These are phyloP conservation scores for Heliconius eleuchia DNA, from an alignment of 1,140 invertebrate genomes.

Conservation along the genomic window DNA sequence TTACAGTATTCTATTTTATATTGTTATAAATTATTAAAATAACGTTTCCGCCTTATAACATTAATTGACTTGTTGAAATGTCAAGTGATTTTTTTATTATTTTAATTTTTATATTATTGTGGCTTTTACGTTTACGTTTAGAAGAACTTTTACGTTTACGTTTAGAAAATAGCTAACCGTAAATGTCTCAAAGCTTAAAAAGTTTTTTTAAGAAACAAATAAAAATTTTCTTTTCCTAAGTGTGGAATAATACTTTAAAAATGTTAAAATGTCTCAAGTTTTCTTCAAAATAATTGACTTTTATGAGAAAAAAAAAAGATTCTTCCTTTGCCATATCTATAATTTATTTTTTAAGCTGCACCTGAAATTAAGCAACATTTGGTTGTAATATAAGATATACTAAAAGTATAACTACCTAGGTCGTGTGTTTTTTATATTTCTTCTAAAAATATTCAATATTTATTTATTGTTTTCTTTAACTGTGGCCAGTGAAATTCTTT, in stretches of 20 bases:
- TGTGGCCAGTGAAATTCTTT: not conserved
- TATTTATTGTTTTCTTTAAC: not conserved
- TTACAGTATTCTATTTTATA: too few relatives aligned
- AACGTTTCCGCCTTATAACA: not conserved
- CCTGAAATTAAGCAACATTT: not conserved
- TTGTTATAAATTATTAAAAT: not conserved
- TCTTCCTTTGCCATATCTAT: not conserved
- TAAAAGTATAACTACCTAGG: not conserved
- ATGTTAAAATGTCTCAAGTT: too few relatives aligned
- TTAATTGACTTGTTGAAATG: too few relatives aligned
- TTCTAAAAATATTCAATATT: not conserved
- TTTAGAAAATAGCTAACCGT: constrained; percentile 18
- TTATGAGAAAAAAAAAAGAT: not conserved
- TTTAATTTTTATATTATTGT: constrained; percentile 12
- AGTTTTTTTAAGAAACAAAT: too few relatives aligned
- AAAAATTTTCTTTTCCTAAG: too few relatives aligned
- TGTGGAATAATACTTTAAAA: too few relatives aligned
- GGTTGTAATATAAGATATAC: not conserved
- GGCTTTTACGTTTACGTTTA: constrained; percentile 18
- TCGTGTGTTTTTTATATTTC: not conserved
- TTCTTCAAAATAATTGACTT: too few relatives aligned
- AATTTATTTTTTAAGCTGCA: not conserved
- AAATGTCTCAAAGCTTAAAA: too few relatives aligned
- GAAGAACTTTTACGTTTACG: constrained; percentile 10
- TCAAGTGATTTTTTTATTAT: too few relatives aligned